phyloP scores from a whole-genome alignment of 2,113 vertebrate species.

The Microcebus griseorufus region DNA sequence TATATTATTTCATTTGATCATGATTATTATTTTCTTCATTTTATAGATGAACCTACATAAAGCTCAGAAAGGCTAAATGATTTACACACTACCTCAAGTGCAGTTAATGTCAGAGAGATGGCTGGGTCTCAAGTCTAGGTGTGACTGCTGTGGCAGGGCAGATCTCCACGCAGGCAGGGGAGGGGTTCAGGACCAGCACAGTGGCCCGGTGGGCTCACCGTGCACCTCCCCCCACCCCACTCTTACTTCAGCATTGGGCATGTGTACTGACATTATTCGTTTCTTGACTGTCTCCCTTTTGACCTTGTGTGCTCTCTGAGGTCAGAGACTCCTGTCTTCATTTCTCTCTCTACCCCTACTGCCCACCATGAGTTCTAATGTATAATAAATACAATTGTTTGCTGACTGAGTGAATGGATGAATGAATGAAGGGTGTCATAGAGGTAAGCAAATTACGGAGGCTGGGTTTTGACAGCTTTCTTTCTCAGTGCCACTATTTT shows the following conservation, averaged over 20 bases:
- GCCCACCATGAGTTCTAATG: background rate
- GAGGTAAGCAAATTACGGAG: background rate
- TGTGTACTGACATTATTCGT: background rate
- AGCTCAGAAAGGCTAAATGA: background rate
- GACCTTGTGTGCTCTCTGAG: background rate
- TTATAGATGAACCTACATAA: background rate
- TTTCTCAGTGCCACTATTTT: background rate
- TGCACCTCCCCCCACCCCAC: background rate
- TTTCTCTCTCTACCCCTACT: background rate
- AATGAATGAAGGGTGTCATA: background rate
- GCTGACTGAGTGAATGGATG: background rate
- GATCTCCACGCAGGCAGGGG: background rate
- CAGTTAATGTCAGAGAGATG: background rate
- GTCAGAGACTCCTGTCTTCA: background rate
- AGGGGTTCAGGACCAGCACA: background rate
- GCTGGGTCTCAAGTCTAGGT: background rate
- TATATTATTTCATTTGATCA: background rate
- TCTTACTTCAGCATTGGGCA: background rate
- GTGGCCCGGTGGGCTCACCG: background rate
- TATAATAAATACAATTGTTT: background rate
- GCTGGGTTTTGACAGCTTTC: background rate
- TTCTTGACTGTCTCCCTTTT: background rate
- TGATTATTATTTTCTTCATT: background rate
- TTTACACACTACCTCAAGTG: background rate
- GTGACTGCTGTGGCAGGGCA: background rate